A percentile compares a stretch with the other conserved stretches of the same genome.
Evolutionary conservation across 2,888 invertebrate genomes (phyloP).

Genomic region (Xanthorhoe spadicearia): DNA sequence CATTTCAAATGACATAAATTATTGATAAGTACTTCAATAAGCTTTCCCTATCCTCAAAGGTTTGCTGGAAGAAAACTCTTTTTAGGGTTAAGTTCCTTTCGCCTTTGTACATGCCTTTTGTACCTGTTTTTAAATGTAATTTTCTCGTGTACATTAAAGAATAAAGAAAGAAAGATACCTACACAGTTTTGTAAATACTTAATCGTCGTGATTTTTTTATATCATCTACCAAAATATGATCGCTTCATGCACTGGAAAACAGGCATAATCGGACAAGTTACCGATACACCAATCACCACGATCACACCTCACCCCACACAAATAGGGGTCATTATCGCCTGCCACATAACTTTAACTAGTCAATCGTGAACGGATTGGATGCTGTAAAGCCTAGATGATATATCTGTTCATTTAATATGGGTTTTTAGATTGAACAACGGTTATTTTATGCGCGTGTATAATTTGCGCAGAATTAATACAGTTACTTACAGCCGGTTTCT

Average conservation of each 20-base stretch:
- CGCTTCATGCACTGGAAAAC: slow-evolving; percentile 11
- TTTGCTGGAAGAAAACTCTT: no score
- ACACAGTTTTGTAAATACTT: no score
- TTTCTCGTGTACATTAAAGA: no score
- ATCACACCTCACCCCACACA: slow-evolving; percentile 5
- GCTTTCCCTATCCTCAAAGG: no score
- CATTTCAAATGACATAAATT: no score
- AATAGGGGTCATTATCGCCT: slow-evolving; percentile 19
- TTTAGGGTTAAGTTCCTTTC: no score
- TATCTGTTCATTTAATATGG: slow-evolving; percentile 32
- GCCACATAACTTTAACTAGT: slow-evolving; percentile 11
- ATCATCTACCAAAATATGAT: not conserved
- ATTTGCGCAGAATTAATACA: slow-evolving; percentile 11
- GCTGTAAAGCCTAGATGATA: slow-evolving; percentile 29
- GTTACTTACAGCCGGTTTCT: not conserved
- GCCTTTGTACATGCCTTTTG: no score
- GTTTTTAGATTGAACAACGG: slow-evolving; percentile 41
- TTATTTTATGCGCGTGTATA: slow-evolving; percentile 30
- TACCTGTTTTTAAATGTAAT: no score
- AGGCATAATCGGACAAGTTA: not conserved
- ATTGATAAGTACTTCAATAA: no score
- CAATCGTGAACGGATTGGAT: slow-evolving; percentile 16
- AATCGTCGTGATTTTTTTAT: no score
- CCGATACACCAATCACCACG: slow-evolving; percentile 2
- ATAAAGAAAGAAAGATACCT: no score